Conservation (phyloP, 2,113 vertebrate genomes). For the Bambusicola thoracicus region DNA sequence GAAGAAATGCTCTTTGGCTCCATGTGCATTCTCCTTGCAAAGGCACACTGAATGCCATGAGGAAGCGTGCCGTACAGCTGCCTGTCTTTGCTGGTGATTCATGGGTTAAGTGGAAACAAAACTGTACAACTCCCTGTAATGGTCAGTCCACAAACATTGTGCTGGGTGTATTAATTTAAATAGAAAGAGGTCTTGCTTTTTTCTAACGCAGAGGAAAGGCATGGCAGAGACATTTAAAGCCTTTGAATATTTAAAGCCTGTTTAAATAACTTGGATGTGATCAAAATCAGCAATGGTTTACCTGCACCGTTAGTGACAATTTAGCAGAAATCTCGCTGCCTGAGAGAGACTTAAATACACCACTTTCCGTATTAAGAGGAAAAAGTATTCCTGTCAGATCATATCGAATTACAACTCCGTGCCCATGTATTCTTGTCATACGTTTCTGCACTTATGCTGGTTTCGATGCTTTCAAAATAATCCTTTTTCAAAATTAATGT, state of each 20-base stretch:
- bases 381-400: not conserved
- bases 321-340: not conserved
- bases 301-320: not conserved
- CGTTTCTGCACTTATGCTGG: not conserved
- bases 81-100: not conserved
- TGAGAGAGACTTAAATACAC: not conserved
- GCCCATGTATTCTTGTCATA: conserved; percentile 24
- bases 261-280: not conserved
- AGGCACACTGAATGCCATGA: not conserved
- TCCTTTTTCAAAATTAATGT: conserved; percentile 28
- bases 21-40: not conserved
- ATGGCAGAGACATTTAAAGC: not conserved
- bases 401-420: not conserved
- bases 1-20: not conserved
- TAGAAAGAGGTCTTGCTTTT: not conserved
- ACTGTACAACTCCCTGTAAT: not conserved
- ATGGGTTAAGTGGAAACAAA: not conserved
- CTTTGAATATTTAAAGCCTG: not conserved
- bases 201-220: not conserved
- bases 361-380: not conserved
- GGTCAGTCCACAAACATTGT: not conserved
- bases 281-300: not conserved
- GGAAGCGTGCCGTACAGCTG: not conserved
- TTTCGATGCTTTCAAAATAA: conserved; percentile 51
- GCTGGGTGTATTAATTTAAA: not conserved